phyloP scores from a whole-genome alignment of 2,888 invertebrate species.

The Julus scanicus region DNA sequence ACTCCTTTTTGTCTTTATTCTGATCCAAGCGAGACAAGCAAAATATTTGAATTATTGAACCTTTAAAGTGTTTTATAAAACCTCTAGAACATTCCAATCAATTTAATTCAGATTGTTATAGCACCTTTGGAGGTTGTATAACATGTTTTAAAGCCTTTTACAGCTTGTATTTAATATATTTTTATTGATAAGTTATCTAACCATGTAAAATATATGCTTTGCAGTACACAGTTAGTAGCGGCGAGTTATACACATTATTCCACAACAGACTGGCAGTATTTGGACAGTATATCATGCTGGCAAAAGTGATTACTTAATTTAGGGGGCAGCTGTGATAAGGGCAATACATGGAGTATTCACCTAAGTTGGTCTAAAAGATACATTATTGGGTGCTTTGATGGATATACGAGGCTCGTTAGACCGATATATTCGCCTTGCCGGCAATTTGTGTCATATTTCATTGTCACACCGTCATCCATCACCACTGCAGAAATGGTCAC shows the following conservation, averaged over 20 bases:
- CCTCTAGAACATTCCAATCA: too few species aligned
- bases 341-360: slow-evolving; percentile 4
- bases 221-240: too few species aligned
- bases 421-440: neutral
- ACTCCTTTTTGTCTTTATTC: too few species aligned
- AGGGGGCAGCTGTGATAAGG: slow-evolving; percentile 39
- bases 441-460: slow-evolving; percentile 17
- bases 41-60: too few species aligned
- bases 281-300: neutral
- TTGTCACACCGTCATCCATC: slow-evolving; percentile 29
- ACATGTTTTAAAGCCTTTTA: too few species aligned
- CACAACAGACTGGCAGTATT: neutral
- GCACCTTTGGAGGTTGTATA: too few species aligned
- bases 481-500: neutral
- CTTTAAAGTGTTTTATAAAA: too few species aligned
- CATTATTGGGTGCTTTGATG: slow-evolving; percentile 6
- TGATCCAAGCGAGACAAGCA: too few species aligned
- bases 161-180: too few species aligned
- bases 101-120: too few species aligned
- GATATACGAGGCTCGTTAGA: slow-evolving; percentile 39
- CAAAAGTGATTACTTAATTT: slow-evolving; percentile 13
- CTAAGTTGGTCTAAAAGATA: slow-evolving; percentile 27
- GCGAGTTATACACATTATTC: neutral
- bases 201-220: too few species aligned
- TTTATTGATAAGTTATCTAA: too few species aligned